Base-by-base conservation (phyloP, 2,797 vertebrate species). In the Gymnodraco acuticeps region DNA sequence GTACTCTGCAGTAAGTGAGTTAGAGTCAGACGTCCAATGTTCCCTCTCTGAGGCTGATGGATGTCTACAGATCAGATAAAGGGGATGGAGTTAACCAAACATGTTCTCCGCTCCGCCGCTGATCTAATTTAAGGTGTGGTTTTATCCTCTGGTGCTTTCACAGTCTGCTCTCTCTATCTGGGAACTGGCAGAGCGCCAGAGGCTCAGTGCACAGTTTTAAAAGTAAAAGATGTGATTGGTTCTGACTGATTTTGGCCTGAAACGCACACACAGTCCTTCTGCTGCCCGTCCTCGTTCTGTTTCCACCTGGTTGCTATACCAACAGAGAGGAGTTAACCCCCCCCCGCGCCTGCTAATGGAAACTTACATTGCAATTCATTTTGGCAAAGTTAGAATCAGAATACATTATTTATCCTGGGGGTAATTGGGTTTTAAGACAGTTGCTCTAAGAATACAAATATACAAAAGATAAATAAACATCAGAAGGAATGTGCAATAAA, bases 201-300 rank as follows among this genome's bases (percentile, higher is more conserved):
- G 52, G 64, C 69, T 3, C 41, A 19, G 42, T 51, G 3, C 59
- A 4, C 8, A 1, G 42, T 14, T 66, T 15, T 9, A 2, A 46
- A 56, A 53, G 27, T n/a, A 17, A n/a, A 41, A 48, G 19, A 4
- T 11, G 42, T 60, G 75, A 82, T 65, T 75, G 70, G 64, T 47
- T 38, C 61, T 62, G 77, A 80, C 76, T 64, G 66, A 45, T 41
- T 63, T 10, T 65, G 53, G 59, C 63, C 51, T 33, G 23, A 20
- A 60, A 59, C 60, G 10, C 73, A 38, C 12, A 19, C 45, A 31
- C 66, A 23, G 42, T 67, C 41, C 50, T 43, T 78, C 75, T 69
- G 73, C 12, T 77, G 54, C 65, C 53, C 27, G 14, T 66, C 72
- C 27, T n/a, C 1, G 3, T 33, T 38, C 15, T 20, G 38, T 59